These are phyloP conservation scores for Tenthredo scrophulariae DNA, from an alignment of 2,888 invertebrate genomes.

Conservation along the genomic window DNA sequence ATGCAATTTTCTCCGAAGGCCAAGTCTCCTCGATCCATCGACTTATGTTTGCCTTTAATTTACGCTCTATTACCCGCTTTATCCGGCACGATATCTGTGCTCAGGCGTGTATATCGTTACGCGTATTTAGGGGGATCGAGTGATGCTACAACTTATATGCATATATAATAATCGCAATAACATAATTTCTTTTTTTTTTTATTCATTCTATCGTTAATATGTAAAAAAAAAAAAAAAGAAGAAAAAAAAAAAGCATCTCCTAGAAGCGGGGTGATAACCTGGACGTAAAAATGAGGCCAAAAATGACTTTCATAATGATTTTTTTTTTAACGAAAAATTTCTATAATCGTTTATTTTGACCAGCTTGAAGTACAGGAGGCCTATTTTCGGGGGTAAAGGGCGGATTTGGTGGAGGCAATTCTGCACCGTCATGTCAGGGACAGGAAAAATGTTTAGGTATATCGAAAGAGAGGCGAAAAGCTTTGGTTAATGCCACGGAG, in stretches of 20 bases:
- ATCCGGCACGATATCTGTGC: slow-evolving; percentile 24
- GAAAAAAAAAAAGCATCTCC: no score
- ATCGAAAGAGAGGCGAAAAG: slow-evolving; percentile 41
- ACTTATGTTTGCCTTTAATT: slow-evolving; percentile 31
- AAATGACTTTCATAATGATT: no score
- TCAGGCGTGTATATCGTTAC: neutral
- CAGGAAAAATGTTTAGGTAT: slow-evolving; percentile 42
- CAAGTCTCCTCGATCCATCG: slow-evolving; percentile 31
- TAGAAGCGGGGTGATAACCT: no score
- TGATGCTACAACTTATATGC: no score
- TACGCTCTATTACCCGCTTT: slow-evolving; percentile 29
- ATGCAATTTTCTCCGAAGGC: slow-evolving; percentile 47
- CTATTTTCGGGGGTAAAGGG: slow-evolving; percentile 24
- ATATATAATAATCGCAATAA: no score
- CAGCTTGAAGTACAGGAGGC: neutral
- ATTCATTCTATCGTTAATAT: no score
- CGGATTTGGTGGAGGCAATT: slow-evolving; percentile 43
- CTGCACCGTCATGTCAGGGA: slow-evolving; percentile 42
- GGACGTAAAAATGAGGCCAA: no score
- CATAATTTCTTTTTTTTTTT: no score
- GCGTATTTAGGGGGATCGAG: no score
- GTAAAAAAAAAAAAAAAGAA: no score
- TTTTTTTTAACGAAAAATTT: no score
- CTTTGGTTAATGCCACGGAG: slow-evolving; percentile 52
- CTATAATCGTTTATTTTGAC: neutral